Percentiles rank a stretch among this genome's conserved stretches.
phyloP scores from a whole-genome alignment of 2,113 vertebrate genomes.

The Morone chrysops region DNA sequence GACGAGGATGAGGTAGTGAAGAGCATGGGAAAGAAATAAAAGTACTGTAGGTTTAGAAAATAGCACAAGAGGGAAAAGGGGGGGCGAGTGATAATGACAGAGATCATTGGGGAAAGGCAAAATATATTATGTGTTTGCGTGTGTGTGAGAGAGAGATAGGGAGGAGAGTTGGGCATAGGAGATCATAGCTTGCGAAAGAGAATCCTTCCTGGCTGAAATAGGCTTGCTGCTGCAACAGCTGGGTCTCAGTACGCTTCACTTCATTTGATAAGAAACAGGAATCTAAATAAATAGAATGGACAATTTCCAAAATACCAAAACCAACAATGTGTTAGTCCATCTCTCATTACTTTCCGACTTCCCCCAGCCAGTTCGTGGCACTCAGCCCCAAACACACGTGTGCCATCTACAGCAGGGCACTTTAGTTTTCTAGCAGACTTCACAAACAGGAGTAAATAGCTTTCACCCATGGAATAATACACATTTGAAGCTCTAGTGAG shows the following conservation, averaged over 20 bases:
- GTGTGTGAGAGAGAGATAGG: neutral
- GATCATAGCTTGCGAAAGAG: slow-evolving; percentile 28
- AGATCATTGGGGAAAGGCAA: slow-evolving; percentile 25
- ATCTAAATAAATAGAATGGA: slow-evolving; percentile 31
- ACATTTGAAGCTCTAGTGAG: neutral
- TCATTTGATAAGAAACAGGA: slow-evolving; percentile 25
- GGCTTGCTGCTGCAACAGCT: slow-evolving; percentile 46
- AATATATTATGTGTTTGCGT: neutral
- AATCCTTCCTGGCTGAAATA: slow-evolving; percentile 26
- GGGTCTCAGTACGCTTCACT: slow-evolving; percentile 22
- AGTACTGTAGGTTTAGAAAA: slow-evolving; percentile 14
- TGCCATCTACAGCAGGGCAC: neutral
- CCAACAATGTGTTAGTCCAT: neutral
- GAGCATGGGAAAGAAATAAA: slow-evolving; percentile 14
- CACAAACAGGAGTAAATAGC: neutral
- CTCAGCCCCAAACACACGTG: neutral
- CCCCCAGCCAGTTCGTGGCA: neutral
- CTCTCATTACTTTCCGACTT: neutral
- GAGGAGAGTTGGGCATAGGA: neutral
- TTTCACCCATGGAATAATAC: neutral
- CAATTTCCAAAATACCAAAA: slow-evolving; percentile 5
- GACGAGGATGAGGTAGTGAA: slow-evolving; percentile 9
- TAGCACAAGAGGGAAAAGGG: neutral
- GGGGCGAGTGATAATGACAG: neutral
- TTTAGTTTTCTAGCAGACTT: neutral